Conservation (phyloP, 2,888 invertebrate species). For the Habroteleia sp. region DNA sequence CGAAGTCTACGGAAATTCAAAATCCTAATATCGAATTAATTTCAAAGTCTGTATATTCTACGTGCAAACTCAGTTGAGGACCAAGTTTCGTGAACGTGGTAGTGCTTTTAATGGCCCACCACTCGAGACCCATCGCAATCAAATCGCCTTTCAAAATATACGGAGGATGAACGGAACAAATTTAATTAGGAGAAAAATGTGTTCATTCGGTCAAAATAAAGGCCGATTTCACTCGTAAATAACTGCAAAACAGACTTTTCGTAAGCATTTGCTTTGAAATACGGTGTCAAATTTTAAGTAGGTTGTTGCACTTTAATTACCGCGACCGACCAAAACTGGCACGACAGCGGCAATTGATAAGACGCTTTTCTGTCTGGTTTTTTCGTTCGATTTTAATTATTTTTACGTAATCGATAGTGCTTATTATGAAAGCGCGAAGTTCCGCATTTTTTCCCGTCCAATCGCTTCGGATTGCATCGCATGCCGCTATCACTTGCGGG, state of each 20-base stretch:
- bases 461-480: conserved; percentile 7
- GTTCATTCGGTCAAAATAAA: conserved; percentile 1
- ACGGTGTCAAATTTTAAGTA: conserved; percentile 2
- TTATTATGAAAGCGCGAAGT: not conserved
- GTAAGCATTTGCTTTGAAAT: conserved; percentile 1
- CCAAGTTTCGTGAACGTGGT: conserved; percentile 7
- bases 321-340: not conserved
- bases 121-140: not conserved
- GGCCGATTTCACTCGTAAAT: conserved; percentile 1
- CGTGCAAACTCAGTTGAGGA: conserved; percentile 1
- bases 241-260: not conserved
- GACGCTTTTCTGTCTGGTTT: not conserved
- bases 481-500: conserved; percentile 21
- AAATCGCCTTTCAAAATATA: conserved; percentile 3
- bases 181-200: conserved; percentile 3
- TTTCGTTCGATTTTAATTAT: conserved; percentile 9
- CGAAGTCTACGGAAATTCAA: no score
- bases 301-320: not conserved
- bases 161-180: conserved; percentile 1
- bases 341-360: not conserved
- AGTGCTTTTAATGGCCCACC: conserved; percentile 15
- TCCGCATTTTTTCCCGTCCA: not conserved
- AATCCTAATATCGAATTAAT: no score
- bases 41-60: no score
- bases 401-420: not conserved